phyloP scores from a whole-genome alignment of 2,797 vertebrate genomes.

The Sebastes steindachneri region DNA sequence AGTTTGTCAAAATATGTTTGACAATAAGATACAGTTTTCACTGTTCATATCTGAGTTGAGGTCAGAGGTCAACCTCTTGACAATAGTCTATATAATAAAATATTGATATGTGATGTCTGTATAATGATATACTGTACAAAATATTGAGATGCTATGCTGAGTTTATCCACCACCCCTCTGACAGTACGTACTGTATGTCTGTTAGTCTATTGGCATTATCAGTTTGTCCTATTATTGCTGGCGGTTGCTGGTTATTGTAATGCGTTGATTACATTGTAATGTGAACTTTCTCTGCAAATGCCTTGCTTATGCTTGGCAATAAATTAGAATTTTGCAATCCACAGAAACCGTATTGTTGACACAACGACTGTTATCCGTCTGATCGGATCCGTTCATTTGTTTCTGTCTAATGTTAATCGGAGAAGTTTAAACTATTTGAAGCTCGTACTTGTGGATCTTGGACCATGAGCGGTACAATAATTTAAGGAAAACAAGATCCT shows the following conservation, averaged over 20 bases:
- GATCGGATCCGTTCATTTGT: constrained; percentile 16
- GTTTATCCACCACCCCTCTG: too few species aligned
- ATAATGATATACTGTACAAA: too few species aligned
- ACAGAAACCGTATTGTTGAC: constrained; percentile 12
- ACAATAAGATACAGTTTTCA: too few species aligned
- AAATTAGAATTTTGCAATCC: neutral
- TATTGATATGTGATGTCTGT: too few species aligned
- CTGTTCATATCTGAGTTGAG: too few species aligned
- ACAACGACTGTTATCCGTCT: constrained; percentile 28
- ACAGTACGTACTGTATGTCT: too few species aligned
- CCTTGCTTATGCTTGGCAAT: neutral
- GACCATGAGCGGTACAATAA: constrained; percentile 16
- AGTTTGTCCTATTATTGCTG: constrained; percentile 3
- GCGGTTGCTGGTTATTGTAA: constrained; percentile 6
- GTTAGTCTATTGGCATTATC: neutral
- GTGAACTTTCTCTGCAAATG: constrained; percentile 14
- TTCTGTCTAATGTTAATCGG: constrained; percentile 22
- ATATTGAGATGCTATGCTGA: too few species aligned
- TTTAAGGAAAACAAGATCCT: constrained; percentile 38
- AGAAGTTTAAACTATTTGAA: constrained; percentile 36
- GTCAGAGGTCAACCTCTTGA: too few species aligned
- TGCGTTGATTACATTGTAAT: constrained; percentile 20
- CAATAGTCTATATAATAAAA: too few species aligned
- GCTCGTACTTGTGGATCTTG: constrained; percentile 41
- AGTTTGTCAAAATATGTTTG: too few species aligned